Evolutionary conservation across 1,140 invertebrate species (phyloP).

Genomic region (Zaprionus lachaisei): DNA sequence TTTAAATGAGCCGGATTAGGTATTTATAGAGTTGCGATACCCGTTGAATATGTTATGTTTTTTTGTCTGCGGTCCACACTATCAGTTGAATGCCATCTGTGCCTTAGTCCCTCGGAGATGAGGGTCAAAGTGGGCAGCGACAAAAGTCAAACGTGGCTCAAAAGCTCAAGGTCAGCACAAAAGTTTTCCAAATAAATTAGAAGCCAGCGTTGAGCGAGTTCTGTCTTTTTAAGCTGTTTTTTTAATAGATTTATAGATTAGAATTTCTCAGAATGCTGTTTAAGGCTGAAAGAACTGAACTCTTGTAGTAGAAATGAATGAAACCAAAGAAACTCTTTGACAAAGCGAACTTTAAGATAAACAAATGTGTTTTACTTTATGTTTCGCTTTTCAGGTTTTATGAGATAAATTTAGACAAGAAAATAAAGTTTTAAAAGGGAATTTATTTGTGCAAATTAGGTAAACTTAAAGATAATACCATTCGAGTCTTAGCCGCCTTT

Average conservation of each 20-base stretch:
- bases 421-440: too few relatives aligned
- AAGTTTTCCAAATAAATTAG: slow-evolving; percentile 17
- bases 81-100: slow-evolving; percentile 21
- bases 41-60: slow-evolving; percentile 12
- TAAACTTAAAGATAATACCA: too few relatives aligned
- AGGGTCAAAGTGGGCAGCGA: slow-evolving; percentile 10
- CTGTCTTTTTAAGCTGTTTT: not conserved
- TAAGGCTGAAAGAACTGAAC: not conserved
- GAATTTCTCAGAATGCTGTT: not conserved
- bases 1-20: slow-evolving; percentile 66
- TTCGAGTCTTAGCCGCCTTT: too few relatives aligned
- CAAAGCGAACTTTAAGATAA: not conserved
- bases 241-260: slow-evolving; percentile 2
- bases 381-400: too few relatives aligned
- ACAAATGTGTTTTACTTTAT: not conserved
- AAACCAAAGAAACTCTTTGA: not conserved
- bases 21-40: slow-evolving; percentile 69
- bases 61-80: slow-evolving; percentile 2
- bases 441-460: too few relatives aligned
- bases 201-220: not conserved
- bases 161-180: slow-evolving; percentile 18
- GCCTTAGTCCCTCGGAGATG: too few relatives aligned
- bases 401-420: too few relatives aligned
- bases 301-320: not conserved
- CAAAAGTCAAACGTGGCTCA: not conserved